Conservation (phyloP, 2,113 vertebrate species). For the Channa argus region DNA sequence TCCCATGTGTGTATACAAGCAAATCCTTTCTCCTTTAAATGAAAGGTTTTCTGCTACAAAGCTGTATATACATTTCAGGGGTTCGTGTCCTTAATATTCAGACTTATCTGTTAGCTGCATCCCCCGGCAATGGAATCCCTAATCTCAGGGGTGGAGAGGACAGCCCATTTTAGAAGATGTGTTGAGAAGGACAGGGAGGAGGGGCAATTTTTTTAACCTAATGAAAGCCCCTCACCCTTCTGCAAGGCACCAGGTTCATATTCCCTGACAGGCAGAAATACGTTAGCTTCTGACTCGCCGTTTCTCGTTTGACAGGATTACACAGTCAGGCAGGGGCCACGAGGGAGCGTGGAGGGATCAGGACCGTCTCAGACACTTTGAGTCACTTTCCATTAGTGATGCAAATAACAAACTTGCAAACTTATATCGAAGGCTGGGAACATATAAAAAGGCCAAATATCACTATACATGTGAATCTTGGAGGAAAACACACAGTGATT, state of each 20-base stretch:
- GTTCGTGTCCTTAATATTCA: slow-evolving; percentile 12
- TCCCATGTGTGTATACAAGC: neutral
- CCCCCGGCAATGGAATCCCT: slow-evolving; percentile 30
- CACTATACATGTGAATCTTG: neutral
- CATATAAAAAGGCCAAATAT: neutral
- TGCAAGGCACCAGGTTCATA: slow-evolving; percentile 36
- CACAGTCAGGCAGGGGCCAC: slow-evolving; percentile 2
- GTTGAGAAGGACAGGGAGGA: neutral
- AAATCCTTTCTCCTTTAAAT: neutral
- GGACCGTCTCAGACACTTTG: slow-evolving; percentile 9
- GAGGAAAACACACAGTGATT: neutral
- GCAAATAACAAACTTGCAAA: slow-evolving; percentile 17
- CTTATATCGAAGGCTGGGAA: neutral
- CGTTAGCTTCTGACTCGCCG: slow-evolving; percentile 54
- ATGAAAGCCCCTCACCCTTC: slow-evolving; percentile 44
- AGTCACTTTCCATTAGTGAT: neutral
- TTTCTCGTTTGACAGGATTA: slow-evolving; percentile 52
- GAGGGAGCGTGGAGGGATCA: neutral
- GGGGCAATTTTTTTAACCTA: slow-evolving; percentile 15
- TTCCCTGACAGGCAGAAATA: slow-evolving; percentile 53
- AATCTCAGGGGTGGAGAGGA: slow-evolving; percentile 41
- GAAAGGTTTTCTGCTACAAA: neutral
- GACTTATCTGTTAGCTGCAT: slow-evolving; percentile 36
- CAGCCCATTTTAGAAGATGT: slow-evolving; percentile 12
- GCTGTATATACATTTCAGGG: slow-evolving; percentile 18